Evolutionary conservation across 1,140 invertebrate genomes (phyloP).

Genomic region (Drusus annulatus): DNA sequence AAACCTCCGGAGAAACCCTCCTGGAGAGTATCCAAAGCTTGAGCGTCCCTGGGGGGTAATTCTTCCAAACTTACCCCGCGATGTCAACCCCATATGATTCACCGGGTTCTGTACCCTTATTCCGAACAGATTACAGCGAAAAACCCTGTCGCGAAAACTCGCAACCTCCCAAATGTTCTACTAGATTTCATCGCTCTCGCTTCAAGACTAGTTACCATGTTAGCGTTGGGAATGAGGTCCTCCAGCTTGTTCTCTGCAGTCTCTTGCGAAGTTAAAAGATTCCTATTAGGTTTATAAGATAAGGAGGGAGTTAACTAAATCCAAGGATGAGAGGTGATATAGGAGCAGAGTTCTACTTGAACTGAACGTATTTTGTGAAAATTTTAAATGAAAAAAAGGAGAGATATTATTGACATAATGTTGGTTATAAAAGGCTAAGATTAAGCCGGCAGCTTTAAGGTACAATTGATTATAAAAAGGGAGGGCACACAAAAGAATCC

Average conservation of each 20-base stretch:
- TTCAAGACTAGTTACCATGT: no score
- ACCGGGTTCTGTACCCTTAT: neutral
- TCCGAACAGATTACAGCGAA: no score
- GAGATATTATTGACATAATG: no score
- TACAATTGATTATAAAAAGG: no score
- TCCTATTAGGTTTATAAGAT: conserved; percentile 23
- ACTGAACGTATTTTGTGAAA: neutral
- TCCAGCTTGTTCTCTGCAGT: conserved; percentile 13
- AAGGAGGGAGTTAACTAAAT: conserved; percentile 19
- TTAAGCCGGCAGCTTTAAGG: no score
- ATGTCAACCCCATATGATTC: conserved; percentile 48
- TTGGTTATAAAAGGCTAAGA: no score
- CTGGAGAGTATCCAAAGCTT: neutral
- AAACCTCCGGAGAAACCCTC: neutral
- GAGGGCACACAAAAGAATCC: no score
- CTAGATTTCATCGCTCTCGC: no score
- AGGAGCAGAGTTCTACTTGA: neutral
- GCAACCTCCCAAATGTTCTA: no score
- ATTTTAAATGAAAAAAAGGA: neutral
- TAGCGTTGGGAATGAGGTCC: no score
- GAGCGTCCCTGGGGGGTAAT: conserved; percentile 39
- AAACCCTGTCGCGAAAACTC: no score
- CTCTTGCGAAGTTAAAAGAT: conserved; percentile 29
- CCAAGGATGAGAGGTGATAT: neutral
- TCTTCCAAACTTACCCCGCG: conserved; percentile 27